Conservation (phyloP, 2,888 invertebrate species). For the Erebia palarica region DNA sequence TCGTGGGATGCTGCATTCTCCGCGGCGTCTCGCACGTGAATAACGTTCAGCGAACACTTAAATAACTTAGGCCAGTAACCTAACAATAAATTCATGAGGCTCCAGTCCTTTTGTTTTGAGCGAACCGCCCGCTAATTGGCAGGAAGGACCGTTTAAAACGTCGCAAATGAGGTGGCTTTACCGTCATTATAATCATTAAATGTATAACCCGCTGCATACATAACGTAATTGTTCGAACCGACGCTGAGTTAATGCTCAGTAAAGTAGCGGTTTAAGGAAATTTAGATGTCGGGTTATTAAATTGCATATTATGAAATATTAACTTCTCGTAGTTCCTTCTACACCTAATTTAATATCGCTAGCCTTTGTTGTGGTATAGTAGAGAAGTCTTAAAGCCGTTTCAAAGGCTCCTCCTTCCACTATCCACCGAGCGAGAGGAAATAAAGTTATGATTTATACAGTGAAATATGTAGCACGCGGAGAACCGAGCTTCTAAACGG, state of each 20-base stretch:
- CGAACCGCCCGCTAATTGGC: conserved; percentile 72
- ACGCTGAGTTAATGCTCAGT: conserved; percentile 22
- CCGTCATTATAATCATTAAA: conserved; percentile 48
- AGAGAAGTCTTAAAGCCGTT: conserved; percentile 73
- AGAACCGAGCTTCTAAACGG: conserved; percentile 57
- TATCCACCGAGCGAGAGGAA: conserved; percentile 74
- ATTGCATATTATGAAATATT: conserved; percentile 35
- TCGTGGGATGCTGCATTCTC: conserved; percentile 78
- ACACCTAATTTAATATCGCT: conserved; percentile 73
- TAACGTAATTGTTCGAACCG: conserved; percentile 27
- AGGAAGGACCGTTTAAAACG: conserved; percentile 71
- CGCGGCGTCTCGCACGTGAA: conserved; percentile 72
- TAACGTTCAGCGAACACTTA: conserved; percentile 74
- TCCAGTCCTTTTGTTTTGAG: conserved; percentile 66
- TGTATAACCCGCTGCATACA: conserved; percentile 30
- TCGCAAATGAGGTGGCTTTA: conserved; percentile 62
- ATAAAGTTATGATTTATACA: conserved; percentile 82
- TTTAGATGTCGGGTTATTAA: conserved; percentile 28
- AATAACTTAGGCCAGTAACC: conserved; percentile 77
- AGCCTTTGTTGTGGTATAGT: conserved; percentile 73
- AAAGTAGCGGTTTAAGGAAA: conserved; percentile 23
- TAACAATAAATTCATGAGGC: conserved; percentile 78
- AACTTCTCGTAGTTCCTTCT: conserved; percentile 56
- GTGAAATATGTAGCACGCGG: conserved; percentile 73
- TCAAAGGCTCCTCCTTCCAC: conserved; percentile 73